Evolutionary conservation across 2,888 invertebrate genomes (phyloP), one percentile per base, ranked within the genome.

Genomic region (Steinernema carpocapsae): DNA sequence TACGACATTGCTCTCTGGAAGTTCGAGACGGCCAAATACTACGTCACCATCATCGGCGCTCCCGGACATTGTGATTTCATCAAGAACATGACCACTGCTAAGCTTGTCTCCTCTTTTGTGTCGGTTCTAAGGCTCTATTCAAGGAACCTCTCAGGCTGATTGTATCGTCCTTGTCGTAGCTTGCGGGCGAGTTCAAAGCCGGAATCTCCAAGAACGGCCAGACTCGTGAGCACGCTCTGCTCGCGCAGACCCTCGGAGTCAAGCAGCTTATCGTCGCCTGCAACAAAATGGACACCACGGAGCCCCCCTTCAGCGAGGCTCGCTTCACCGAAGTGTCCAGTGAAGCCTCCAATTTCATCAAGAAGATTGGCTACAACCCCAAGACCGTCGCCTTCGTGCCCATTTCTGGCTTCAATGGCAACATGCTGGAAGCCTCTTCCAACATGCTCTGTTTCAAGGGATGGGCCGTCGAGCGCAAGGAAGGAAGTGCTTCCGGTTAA

Each of bases 131-230:
- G n/a, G n/a, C n/a, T n/a, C n/a, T n/a, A n/a, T n/a, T n/a, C n/a
- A n/a, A 97, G 99, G 91, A 97, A 97, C 90, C n/a, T n/a, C n/a
- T n/a, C n/a, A n/a, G n/a, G n/a, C n/a, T n/a, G n/a, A n/a, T n/a
- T n/a, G n/a, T n/a, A 97, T 97, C 84, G 96, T 99, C 84, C 91
- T 99, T 87, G 95, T 99, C 88, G 97, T 99, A 78, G 97, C 97
- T 88, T 97, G 97, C 86, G 97, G 97, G 97, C 90, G 99, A 99
- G 91, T 99, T 97, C 90, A 97, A 99, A 90, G 96, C 97, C 88
- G 97, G 97, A 85, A 97, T 99, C 90, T 97, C 97, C 75, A 97
- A 96, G 92, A 96, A 97, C 90, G 99, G 99, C 82, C 99, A 99
- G 90, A 99, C 97, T 85, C 94, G 97, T 88, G 97, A 99, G 90